phyloP scores from a whole-genome alignment of 2,888 invertebrate species.

The Aleiodes leptofemur region DNA sequence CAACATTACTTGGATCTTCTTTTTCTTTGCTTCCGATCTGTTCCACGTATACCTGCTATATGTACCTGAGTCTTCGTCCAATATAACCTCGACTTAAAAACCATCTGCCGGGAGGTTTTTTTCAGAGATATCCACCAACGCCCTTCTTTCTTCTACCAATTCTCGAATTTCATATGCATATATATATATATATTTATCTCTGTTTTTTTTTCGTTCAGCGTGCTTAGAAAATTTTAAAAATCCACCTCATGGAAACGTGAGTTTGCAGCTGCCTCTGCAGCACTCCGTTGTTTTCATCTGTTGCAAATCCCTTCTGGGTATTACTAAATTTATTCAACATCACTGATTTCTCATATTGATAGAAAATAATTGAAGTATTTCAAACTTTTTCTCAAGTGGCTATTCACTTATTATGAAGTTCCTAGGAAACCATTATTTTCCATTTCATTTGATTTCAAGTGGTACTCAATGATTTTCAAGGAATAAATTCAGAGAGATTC shows the following conservation, averaged over 20 bases:
- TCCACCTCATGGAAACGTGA: conserved; percentile 8
- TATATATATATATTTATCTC: neutral
- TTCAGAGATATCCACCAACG: conserved; percentile 43
- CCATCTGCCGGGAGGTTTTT: conserved; percentile 60
- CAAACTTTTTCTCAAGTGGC: neutral
- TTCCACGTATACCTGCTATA: conserved; percentile 49
- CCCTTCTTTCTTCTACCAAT: conserved; percentile 30
- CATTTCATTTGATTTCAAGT: too few species aligned
- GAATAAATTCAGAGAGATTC: too few species aligned
- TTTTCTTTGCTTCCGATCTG: conserved; percentile 50
- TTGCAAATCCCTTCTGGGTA: conserved; percentile 29
- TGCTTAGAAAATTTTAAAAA: conserved; percentile 33
- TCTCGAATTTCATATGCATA: conserved; percentile 41
- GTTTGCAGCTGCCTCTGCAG: conserved; percentile 27
- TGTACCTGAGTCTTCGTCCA: conserved; percentile 56
- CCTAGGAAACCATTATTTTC: too few species aligned
- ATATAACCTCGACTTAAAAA: conserved; percentile 46
- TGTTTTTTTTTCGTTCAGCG: conserved; percentile 11
- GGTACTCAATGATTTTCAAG: too few species aligned
- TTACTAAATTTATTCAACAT: conserved; percentile 9
- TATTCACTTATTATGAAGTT: too few species aligned
- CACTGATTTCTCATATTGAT: neutral
- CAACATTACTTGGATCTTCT: conserved; percentile 8
- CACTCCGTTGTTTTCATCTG: conserved; percentile 16
- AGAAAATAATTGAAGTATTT: neutral